Conservation (phyloP, 1,140 invertebrate species). For the Drosophila punjabiensis region DNA sequence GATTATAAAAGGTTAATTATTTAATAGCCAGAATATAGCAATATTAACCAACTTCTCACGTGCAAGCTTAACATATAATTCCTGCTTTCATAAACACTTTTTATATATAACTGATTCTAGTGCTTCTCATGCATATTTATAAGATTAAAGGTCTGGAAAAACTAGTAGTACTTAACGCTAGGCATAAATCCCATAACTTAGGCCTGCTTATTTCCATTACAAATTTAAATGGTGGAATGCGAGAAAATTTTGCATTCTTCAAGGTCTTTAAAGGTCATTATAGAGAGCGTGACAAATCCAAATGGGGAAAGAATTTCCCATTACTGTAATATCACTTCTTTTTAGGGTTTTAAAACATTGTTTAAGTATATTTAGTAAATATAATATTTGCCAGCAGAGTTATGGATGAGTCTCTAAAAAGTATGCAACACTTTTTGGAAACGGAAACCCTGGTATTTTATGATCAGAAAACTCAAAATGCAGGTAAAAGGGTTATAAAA, state of each 20-base stretch:
- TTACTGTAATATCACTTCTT: not conserved
- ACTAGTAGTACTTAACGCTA: conserved; percentile 22
- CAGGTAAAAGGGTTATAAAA: not conserved
- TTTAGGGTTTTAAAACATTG: not conserved
- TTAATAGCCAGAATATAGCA: not conserved
- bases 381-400: not conserved
- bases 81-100: conserved; percentile 2
- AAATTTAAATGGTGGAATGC: conserved; percentile 11
- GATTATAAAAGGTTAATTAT: not conserved
- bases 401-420: not conserved
- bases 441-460: not conserved
- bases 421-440: not conserved
- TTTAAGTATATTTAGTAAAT: not conserved
- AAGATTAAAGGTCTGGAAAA: conserved; percentile 16
- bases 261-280: conserved; percentile 15
- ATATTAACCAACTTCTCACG: not conserved
- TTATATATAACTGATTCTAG: conserved; percentile 20
- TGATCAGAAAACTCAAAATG: not conserved
- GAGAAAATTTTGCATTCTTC: not conserved
- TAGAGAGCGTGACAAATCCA: not conserved
- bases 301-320: not conserved
- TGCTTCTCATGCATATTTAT: conserved; percentile 42
- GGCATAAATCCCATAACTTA: conserved; percentile 37
- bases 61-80: not conserved
- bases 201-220: conserved; percentile 11